Conservation (phyloP, 1,140 invertebrate species). For the Bombus impatiens region DNA sequence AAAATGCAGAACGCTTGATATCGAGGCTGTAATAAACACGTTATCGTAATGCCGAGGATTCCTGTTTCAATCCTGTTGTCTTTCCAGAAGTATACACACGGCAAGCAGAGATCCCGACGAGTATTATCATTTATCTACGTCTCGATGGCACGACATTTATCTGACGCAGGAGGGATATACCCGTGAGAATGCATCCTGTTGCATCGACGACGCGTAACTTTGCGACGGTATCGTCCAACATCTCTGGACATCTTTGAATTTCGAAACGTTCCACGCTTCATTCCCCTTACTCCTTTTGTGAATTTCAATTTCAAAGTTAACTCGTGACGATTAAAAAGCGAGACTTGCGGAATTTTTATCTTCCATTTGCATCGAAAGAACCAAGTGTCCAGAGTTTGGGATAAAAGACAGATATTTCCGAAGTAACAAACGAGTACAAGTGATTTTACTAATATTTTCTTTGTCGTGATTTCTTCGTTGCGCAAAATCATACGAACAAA, state of each 20-base stretch:
- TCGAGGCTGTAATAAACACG: slow-evolving; percentile 39
- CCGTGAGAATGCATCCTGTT: slow-evolving; percentile 50
- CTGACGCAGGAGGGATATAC: slow-evolving; percentile 41
- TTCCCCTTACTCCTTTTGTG: neutral
- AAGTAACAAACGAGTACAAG: neutral
- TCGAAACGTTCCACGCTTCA: neutral
- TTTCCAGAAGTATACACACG: slow-evolving; percentile 25
- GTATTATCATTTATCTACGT: slow-evolving; percentile 51
- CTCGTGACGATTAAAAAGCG: neutral
- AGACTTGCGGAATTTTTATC: no score
- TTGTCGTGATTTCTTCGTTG: neutral
- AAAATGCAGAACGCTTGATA: neutral
- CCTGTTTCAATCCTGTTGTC: slow-evolving; percentile 59
- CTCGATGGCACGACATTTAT: slow-evolving; percentile 47
- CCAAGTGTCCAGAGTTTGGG: neutral
- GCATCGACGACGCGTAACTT: slow-evolving; percentile 45
- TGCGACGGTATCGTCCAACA: slow-evolving; percentile 4
- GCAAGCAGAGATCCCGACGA: slow-evolving; percentile 43
- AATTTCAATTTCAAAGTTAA: neutral
- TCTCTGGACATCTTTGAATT: neutral
- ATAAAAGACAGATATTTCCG: neutral
- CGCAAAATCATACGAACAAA: neutral
- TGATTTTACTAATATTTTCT: neutral
- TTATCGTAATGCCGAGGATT: slow-evolving; percentile 34
- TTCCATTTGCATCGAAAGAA: no score